phyloP scores from a whole-genome alignment of 2,888 invertebrate species.

The Tachina fera region DNA sequence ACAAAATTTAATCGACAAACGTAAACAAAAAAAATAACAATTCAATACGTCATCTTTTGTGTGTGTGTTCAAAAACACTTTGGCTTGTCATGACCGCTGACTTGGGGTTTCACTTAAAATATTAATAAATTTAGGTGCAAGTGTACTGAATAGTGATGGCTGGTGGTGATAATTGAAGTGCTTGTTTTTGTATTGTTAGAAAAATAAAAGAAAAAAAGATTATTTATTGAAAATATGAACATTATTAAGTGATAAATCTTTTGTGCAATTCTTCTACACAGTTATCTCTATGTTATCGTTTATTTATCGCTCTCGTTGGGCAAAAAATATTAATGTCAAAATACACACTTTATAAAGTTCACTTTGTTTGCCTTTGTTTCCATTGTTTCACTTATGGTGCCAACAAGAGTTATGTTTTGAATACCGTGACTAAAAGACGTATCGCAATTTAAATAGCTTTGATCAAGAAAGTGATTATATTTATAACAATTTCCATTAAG shows the following conservation, averaged over 20 bases:
- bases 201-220: background rate
- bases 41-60: slow-evolving; percentile 17
- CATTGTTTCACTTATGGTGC: slow-evolving; percentile 2
- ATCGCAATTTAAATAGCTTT: background rate
- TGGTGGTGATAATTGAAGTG: background rate
- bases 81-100: slow-evolving; percentile 15
- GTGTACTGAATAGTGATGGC: background rate
- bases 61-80: background rate
- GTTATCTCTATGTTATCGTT: slow-evolving; percentile 20
- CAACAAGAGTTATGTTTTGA: background rate
- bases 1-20: background rate
- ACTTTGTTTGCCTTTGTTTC: slow-evolving; percentile 5
- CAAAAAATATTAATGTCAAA: slow-evolving; percentile 1
- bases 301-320: background rate
- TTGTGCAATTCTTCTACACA: slow-evolving; percentile 4
- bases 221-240: slow-evolving; percentile 6
- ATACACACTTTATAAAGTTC: background rate
- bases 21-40: slow-evolving; percentile 9
- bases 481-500: background rate
- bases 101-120: slow-evolving; percentile 40
- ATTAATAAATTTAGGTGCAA: slow-evolving; percentile 29
- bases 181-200: slow-evolving; percentile 15
- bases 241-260: background rate
- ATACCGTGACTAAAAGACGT: background rate
- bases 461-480: background rate